Evolutionary conservation across 1,140 invertebrate genomes (phyloP).

Genomic region (Myzus persicae): DNA sequence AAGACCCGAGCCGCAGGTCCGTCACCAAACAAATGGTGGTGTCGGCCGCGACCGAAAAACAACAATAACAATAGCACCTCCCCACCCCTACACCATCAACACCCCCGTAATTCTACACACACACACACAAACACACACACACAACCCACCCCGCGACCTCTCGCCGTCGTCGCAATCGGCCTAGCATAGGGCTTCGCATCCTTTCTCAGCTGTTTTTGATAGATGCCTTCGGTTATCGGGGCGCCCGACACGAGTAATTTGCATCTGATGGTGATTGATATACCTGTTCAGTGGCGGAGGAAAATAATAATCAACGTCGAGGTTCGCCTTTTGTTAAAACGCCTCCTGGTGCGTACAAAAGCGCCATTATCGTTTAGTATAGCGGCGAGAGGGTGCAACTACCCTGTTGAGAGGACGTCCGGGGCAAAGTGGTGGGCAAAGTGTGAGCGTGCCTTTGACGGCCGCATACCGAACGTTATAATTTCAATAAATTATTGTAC

Average conservation of each 20-base stretch:
- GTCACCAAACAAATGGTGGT: conserved; percentile 16
- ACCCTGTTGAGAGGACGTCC: background rate
- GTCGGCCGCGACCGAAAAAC: background rate
- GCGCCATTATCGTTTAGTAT: conserved; percentile 11
- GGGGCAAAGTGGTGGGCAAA: background rate
- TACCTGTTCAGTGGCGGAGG: conserved; percentile 29
- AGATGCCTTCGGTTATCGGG: conserved; percentile 41
- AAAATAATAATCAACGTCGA: conserved; percentile 39
- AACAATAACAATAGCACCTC: conserved; percentile 37
- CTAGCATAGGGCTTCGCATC: conserved; percentile 1
- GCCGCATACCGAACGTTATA: background rate
- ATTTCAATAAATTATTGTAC: conserved; percentile 49
- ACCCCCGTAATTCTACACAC: background rate
- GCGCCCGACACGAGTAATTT: conserved; percentile 41
- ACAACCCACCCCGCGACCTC: background rate
- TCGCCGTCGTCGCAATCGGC: background rate
- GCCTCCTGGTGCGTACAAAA: conserved; percentile 26
- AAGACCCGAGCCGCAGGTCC: background rate
- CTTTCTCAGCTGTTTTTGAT: conserved; percentile 52
- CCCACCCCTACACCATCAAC: background rate
- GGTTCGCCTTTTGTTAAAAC: conserved; percentile 46
- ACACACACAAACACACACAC: background rate
- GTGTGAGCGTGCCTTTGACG: conserved; percentile 9
- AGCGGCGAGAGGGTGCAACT: background rate
- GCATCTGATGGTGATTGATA: conserved; percentile 57